Evolutionary conservation across 23 tunicate genomes (phyloP), one percentile per base, ranked within the genome.

Genomic region (Corella eumyota): DNA sequence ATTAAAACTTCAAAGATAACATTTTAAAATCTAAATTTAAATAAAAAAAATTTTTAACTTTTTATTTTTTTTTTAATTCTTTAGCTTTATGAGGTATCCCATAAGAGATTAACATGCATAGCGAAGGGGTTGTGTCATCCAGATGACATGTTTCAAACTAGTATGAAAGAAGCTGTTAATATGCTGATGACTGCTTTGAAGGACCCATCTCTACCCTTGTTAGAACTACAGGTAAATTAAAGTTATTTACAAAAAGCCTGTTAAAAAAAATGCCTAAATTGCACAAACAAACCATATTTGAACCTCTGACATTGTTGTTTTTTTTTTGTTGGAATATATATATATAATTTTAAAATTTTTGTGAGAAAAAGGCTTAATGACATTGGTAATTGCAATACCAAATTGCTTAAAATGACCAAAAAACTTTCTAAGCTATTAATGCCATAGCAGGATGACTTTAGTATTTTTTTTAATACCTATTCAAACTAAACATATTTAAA

Each of bases 71-170:
- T 4, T 28, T n/a, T 4, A 3, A 29, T 25, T 36, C 3, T 26
- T 57, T 63, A 88, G 96, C 46, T 88, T 20, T 88, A 34, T 34
- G 76, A 73, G 36, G 49, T 56, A 32, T 81, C 76, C 5, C 72
- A 78, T 57, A 68, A 78, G 50, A 52, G 76, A 26, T 34, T 88
- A 64, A 36, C 55, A 7, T 83, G 78, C 71, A 73, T 88, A 46
- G 79, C 74, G 72, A 79, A 78, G 50, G 96, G 96, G 25, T 56
- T 80, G 17, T 88, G 96, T 45, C 96, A 79, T 55, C 96, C 96
- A 1, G 76, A 72, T 40, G 78, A 68, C 25, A 69, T 71, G 22
- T 78, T 70, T 36, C 26, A 35, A 0, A 61, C 60, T 4, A 88
- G 79, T 31, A 69, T 88, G 81, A 65, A 65, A 17, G 64, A 79